These are phyloP conservation scores for Psittacula cyanocephala DNA, from an alignment of 2,113 vertebrate genomes.

Conservation along the genomic window DNA sequence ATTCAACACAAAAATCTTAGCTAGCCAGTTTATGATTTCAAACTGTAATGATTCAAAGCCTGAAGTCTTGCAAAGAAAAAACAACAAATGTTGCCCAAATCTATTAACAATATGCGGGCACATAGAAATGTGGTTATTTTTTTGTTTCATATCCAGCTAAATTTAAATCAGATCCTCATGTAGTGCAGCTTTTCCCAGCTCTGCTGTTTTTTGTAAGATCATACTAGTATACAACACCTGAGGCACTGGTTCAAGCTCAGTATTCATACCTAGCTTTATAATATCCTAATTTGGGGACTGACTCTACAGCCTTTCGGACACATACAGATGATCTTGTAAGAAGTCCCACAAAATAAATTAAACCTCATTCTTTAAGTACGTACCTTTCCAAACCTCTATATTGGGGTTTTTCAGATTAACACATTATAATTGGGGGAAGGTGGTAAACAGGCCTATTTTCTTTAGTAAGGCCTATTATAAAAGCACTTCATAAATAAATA, in stretches of 20 bases:
- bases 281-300: background rate
- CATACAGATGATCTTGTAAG: background rate
- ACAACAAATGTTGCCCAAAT: conserved; percentile 13
- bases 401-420: background rate
- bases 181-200: background rate
- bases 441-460: background rate
- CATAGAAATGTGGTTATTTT: background rate
- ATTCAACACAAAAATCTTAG: background rate
- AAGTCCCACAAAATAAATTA: background rate
- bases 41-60: conserved; percentile 3
- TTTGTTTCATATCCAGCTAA: background rate
- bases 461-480: background rate
- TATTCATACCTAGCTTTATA: background rate
- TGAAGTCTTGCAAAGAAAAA: conserved; percentile 34
- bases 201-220: background rate
- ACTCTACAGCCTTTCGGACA: background rate
- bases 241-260: background rate
- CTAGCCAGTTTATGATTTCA: background rate
- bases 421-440: background rate
- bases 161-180: background rate
- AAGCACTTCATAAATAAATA: background rate
- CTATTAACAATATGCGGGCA: background rate
- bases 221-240: background rate
- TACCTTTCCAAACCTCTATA: background rate
- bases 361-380: background rate